Evolutionary conservation across 1,140 invertebrate genomes (phyloP).

Genomic region (Aethina tumida): DNA sequence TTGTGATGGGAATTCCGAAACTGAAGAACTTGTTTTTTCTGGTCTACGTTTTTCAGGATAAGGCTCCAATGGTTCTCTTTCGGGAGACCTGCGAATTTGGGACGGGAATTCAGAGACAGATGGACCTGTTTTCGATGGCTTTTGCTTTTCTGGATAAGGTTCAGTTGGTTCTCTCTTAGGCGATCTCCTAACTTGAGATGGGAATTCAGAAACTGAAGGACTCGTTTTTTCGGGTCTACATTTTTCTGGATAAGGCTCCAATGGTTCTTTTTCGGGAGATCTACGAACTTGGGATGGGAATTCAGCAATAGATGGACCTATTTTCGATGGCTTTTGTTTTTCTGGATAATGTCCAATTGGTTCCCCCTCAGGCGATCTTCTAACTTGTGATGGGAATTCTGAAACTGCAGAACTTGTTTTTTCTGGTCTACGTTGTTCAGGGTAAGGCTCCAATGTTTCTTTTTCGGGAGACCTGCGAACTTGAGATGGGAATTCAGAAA

Average conservation of each 20-base stretch:
- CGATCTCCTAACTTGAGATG: slow-evolving; percentile 20
- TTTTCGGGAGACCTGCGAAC: slow-evolving; percentile 16
- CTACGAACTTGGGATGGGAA: slow-evolving; percentile 15
- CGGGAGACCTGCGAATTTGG: slow-evolving; percentile 17
- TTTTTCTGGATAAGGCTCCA: slow-evolving; percentile 10
- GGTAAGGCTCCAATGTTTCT: slow-evolving; percentile 17
- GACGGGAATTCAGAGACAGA: slow-evolving; percentile 17
- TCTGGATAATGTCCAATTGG: slow-evolving; percentile 7
- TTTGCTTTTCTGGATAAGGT: slow-evolving; percentile 10
- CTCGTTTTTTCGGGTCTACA: neutral
- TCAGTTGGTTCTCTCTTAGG: slow-evolving; percentile 17
- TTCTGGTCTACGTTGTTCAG: slow-evolving; percentile 12
- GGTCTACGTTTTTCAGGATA: slow-evolving; percentile 7
- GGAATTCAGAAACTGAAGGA: no score
- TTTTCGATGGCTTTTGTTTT: slow-evolving; percentile 10
- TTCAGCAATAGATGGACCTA: slow-evolving; percentile 8
- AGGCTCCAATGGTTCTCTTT: slow-evolving; percentile 3
- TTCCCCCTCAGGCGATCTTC: slow-evolving; percentile 15
- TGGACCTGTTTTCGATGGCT: slow-evolving; percentile 12
- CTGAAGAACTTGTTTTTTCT: neutral
- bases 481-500: slow-evolving; percentile 19
- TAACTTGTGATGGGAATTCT: slow-evolving; percentile 18
- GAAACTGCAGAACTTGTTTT: slow-evolving; percentile 9
- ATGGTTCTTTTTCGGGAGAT: slow-evolving; percentile 7
- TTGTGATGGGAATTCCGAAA: slow-evolving; percentile 8